Evolutionary conservation across 2,888 invertebrate genomes (phyloP), one percentile per base, ranked within the genome.

Genomic region (Selenia dentaria): DNA sequence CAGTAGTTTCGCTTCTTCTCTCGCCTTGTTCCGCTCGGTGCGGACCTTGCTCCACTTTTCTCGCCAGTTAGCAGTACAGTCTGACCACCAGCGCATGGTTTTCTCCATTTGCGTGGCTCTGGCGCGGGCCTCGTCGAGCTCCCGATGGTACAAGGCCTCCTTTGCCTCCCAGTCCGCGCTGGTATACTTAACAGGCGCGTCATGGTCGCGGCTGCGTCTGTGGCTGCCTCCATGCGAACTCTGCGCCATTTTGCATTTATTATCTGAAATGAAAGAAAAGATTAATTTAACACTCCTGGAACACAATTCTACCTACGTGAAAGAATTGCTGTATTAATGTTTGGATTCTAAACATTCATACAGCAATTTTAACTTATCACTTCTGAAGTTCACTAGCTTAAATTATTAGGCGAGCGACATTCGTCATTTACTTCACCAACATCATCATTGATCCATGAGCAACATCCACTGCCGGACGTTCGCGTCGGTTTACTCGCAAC

Each of bases 1-100:
- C 2, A 97, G 77, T 59, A 95, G 94, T 76, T 97, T 96, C 1
- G 95, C 94, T 81, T 98, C 98, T 65, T 98, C 98, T 25, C 98
- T 91, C 0, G 98, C 95, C 73, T 96, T 96, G 77, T 99, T 99
- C 13, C 98, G 92, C 86, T 99, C 99, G 74, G 95, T 97, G 40
- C 98, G 93, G 24, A 63, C 96, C 88, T 98, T 98, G 79, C 96
- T 96, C 99, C 99, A 99, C 74, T 99, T 99, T 93, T 92, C 98
- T 94, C 89, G 81, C 99, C 99, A 37, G 96, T 98, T 99, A 95
- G 98, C 97, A 0, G 99, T 99, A 79, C 99, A 99, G 78, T 99
- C 99, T 0, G 98, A 98, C 99, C 99, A 99, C 99, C 99, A 99
- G 47, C 98, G 92, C 98, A 99, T 99, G 0, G 99, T 99, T 83